Evolutionary conservation across 2,797 vertebrate genomes (phyloP), one percentile per base, ranked within the genome.

Genomic region (Spondyliosoma cantharus): DNA sequence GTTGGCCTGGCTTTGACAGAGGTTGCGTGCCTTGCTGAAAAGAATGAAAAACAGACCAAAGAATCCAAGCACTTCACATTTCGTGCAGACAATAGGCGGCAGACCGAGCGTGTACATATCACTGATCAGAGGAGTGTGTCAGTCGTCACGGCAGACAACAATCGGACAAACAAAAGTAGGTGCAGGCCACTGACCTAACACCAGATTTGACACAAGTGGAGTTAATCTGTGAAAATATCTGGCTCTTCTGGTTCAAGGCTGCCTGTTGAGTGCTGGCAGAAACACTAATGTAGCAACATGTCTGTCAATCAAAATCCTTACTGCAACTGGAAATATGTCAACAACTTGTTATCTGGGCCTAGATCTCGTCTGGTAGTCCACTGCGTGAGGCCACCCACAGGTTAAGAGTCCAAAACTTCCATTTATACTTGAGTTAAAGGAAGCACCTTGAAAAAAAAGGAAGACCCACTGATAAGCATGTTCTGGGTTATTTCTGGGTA

Each of bases 211-310:
- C 75, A 78, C 81, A 83, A 71, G 62, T 52, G 17, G 17, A 71
- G 64, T 57, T 25, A 78, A 90, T 87, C 81, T 75, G 54, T 60
- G 22, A 42, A 92, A 90, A 87, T 70, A 94, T 94, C 82, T 73
- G 57, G 82, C 81, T 86, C 67, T 77, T 91, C 91, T 50, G 54
- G 93, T 89, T 91, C 77, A 66, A 8, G 0, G 63, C 46, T 20
- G 15, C 58, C 76, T 54, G n/a, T 24, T 29, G 16, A 72, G 59
- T 12, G 3, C 13, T 19, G 46, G 52, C 57, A 58, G 49, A 57
- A 43, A 45, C 20, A 66, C 43, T 52, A 32, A 78, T 42, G 46
- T 7, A 22, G 45, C 56, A 54, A 3, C 45, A 25, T 19, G 60
- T 54, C 81, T 87, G 83, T 89, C 86, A 87, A 42, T 83, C 70